Percentiles rank a stretch among this genome's conserved stretches.
phyloP scores from a whole-genome alignment of 2,113 vertebrate genomes.

The Solenodon paradoxus region DNA sequence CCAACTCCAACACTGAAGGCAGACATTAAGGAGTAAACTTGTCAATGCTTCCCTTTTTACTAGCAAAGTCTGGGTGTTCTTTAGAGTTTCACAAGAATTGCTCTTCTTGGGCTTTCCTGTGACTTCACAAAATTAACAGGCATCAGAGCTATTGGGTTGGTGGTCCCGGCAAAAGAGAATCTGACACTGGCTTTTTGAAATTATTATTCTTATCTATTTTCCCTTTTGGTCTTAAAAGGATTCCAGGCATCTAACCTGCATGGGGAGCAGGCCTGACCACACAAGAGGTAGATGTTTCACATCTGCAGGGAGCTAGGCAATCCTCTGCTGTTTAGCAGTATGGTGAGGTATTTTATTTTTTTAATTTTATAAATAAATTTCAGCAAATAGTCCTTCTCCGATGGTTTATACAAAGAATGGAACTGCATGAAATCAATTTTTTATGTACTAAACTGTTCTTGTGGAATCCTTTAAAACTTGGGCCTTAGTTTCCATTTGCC shows the following conservation, averaged over 20 bases:
- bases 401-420: not conserved
- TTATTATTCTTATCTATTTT: conserved; percentile 37
- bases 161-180: not conserved
- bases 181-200: conserved; percentile 44
- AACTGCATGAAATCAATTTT: not conserved
- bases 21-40: not conserved
- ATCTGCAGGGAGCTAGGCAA: not conserved
- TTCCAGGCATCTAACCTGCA: conserved; percentile 26
- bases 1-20: not conserved
- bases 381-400: conserved; percentile 30
- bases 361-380: conserved; percentile 33
- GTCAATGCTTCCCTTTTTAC: not conserved
- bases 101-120: not conserved
- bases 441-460: not conserved
- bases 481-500: not conserved
- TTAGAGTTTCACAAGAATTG: conserved; percentile 30
- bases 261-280: conserved; percentile 23
- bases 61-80: not conserved
- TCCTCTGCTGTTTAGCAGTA: not conserved
- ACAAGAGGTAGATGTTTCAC: not conserved
- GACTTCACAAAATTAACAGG: conserved; percentile 40
- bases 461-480: not conserved
- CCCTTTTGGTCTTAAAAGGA: conserved; percentile 34
- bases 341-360: conserved; percentile 50
- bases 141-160: conserved; percentile 46